Percentiles rank a stretch among this genome's conserved stretches.
phyloP scores from a whole-genome alignment of 2,888 invertebrate species.

The Drepana falcataria region DNA sequence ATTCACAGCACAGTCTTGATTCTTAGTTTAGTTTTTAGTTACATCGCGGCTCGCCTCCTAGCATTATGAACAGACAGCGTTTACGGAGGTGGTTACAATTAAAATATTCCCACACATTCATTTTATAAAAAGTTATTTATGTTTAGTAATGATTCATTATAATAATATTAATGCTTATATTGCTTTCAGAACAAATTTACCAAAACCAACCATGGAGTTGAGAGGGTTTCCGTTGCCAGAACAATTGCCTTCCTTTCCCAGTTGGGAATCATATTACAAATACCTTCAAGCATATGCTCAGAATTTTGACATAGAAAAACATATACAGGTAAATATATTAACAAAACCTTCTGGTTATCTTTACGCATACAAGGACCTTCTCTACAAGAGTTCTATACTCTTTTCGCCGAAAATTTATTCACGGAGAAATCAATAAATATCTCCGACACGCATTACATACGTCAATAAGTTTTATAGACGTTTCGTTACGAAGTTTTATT shows the following conservation, averaged over 20 bases:
- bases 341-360: neutral
- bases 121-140: neutral
- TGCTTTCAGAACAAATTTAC: slow-evolving; percentile 61
- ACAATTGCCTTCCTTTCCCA: slow-evolving; percentile 51
- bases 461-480: too few relatives aligned
- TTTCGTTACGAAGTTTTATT: too few relatives aligned
- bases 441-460: too few relatives aligned
- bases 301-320: slow-evolving; percentile 50
- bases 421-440: too few relatives aligned
- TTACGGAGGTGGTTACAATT: slow-evolving; percentile 14
- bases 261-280: slow-evolving; percentile 47
- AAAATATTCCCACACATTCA: neutral
- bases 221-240: slow-evolving; percentile 54
- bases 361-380: too few relatives aligned
- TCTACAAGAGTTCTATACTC: too few relatives aligned
- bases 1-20: too few relatives aligned
- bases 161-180: neutral
- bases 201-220: slow-evolving; percentile 67
- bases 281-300: slow-evolving; percentile 52
- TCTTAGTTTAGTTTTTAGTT: too few relatives aligned
- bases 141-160: neutral
- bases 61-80: neutral
- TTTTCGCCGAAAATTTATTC: too few relatives aligned
- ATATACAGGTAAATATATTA: slow-evolving; percentile 47
- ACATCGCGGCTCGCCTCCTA: too few relatives aligned